Conservation (phyloP, 2,797 vertebrate species). For the Pantherophis alleghaniensis region DNA sequence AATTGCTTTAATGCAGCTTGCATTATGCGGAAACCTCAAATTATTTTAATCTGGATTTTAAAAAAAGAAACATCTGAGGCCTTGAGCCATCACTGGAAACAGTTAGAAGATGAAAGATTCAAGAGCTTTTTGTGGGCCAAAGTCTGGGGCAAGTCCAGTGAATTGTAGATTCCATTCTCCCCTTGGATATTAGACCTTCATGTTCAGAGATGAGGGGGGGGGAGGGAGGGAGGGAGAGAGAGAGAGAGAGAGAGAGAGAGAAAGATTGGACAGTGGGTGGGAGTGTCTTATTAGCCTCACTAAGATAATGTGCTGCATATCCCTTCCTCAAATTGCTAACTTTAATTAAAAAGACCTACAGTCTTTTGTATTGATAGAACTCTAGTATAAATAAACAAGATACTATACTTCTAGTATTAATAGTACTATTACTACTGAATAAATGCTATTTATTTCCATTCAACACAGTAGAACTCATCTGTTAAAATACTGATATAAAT, state of each 20-base stretch:
- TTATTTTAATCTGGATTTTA: slow-evolving; percentile 70
- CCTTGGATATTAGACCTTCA: background rate
- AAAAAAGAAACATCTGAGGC: slow-evolving; percentile 67
- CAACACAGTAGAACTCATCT: background rate
- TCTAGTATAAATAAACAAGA: background rate
- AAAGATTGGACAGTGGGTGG: background rate
- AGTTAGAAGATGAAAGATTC: slow-evolving; percentile 26
- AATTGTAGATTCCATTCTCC: background rate
- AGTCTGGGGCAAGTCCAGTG: background rate
- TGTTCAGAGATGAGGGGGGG: background rate
- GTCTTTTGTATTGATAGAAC: background rate
- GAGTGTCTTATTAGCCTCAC: background rate
- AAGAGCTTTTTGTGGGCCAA: no score
- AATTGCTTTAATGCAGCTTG: slow-evolving; percentile 80
- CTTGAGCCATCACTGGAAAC: slow-evolving; percentile 44
- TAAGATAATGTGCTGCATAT: background rate
- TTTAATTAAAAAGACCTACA: background rate
- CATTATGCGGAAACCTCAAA: slow-evolving; percentile 65
- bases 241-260: background rate
- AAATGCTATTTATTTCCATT: background rate
- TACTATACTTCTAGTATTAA: background rate
- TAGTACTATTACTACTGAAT: background rate
- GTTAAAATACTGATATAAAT: background rate
- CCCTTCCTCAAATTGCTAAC: background rate
- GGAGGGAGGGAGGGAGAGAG: background rate